phyloP scores from a whole-genome alignment of 2,797 vertebrate species.

The Pipistrellus pipistrellus region DNA sequence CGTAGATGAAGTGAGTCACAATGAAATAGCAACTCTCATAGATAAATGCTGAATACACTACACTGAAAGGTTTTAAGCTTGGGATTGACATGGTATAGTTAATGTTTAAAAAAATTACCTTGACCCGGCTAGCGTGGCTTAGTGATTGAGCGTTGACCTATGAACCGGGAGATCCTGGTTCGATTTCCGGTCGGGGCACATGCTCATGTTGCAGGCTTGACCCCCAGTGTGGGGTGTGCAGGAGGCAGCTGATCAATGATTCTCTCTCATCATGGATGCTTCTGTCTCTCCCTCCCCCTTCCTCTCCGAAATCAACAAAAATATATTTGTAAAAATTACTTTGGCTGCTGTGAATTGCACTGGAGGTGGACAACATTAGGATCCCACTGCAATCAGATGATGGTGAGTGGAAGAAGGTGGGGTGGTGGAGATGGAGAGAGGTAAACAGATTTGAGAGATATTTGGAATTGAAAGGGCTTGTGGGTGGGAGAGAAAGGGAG shows the following conservation, averaged over 20 bases:
- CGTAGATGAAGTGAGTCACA: conserved; percentile 33
- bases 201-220: too few relatives aligned
- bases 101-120: conserved; percentile 25
- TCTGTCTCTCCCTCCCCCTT: too few relatives aligned
- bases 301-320: too few relatives aligned
- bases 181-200: too few relatives aligned
- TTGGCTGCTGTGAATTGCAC: conserved; percentile 31
- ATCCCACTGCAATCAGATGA: conserved; percentile 1
- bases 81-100: conserved; percentile 12
- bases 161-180: too few relatives aligned
- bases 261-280: too few relatives aligned
- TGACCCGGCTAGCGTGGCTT: not conserved
- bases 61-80: conserved; percentile 51
- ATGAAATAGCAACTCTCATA: conserved; percentile 52
- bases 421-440: not conserved
- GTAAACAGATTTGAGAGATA: conserved; percentile 44
- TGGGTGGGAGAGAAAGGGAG: not conserved
- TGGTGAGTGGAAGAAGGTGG: conserved; percentile 2
- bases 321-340: not conserved
- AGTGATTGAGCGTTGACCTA: too few relatives aligned
- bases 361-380: conserved; percentile 5
- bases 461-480: conserved; percentile 50
- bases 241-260: too few relatives aligned
- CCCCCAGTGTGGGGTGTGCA: too few relatives aligned
- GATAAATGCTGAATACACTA: conserved; percentile 27